Conservation (phyloP, 2,113 vertebrate species). For the Entomyzon cyanotis region DNA sequence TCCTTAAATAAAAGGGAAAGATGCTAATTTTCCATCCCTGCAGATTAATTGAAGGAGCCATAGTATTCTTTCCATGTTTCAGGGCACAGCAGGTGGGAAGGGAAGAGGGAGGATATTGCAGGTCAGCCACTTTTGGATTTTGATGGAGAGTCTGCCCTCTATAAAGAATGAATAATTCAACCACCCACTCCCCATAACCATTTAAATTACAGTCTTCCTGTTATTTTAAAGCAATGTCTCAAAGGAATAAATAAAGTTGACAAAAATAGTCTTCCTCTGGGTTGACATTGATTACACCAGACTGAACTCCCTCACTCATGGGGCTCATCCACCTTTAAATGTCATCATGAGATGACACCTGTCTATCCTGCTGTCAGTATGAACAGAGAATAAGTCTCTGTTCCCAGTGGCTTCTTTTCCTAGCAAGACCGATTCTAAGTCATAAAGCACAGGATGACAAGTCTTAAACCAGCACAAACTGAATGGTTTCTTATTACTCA, state of each 20-base stretch:
- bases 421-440: constrained; percentile 15
- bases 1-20: background rate
- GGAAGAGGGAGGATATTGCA: background rate
- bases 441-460: constrained; percentile 4
- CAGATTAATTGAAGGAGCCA: background rate
- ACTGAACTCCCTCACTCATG: background rate
- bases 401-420: constrained; percentile 22
- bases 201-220: constrained; percentile 6
- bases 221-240: background rate
- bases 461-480: background rate
- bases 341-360: constrained; percentile 54
- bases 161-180: background rate
- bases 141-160: background rate
- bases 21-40: background rate
- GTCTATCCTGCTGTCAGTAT: constrained; percentile 28
- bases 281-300: constrained; percentile 45
- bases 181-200: background rate
- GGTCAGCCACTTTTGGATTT: background rate
- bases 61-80: background rate
- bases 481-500: background rate
- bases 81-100: background rate
- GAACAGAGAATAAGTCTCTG: background rate
- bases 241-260: constrained; percentile 56
- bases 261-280: constrained; percentile 28
- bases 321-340: constrained; percentile 55